These are phyloP conservation scores for Zoanthus sansibaricus DNA, from an alignment of 92 coral and sea anemone genomes.

Conservation along the genomic window DNA sequence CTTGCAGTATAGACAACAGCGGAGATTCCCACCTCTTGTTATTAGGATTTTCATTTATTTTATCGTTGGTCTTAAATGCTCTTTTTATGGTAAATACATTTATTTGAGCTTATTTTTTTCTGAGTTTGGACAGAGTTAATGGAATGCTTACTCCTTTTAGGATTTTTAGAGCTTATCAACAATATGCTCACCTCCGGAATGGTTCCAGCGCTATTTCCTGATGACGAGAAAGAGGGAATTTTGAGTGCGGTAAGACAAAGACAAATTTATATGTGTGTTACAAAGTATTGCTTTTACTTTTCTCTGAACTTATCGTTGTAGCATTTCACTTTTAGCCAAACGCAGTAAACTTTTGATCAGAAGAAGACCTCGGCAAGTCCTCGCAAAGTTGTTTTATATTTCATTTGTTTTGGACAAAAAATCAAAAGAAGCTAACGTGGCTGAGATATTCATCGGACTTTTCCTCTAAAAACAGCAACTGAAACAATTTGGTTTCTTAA, in stretches of 20 bases:
- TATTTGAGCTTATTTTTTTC: too few relatives aligned
- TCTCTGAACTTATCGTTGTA: too few relatives aligned
- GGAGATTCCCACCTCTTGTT: too few relatives aligned
- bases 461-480: not conserved
- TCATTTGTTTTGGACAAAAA: too few relatives aligned
- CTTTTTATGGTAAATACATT: too few relatives aligned
- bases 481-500: not conserved
- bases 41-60: too few relatives aligned
- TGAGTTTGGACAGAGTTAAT: too few relatives aligned
- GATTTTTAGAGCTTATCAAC: constrained; percentile 96
- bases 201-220: constrained; percentile 98
- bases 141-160: constrained; percentile 40
- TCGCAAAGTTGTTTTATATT: not conserved
- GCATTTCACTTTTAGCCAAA: too few relatives aligned
- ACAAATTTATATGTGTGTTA: not conserved
- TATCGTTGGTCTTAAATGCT: too few relatives aligned
- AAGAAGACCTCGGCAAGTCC: not conserved
- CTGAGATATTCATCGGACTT: not conserved
- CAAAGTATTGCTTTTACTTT: too few relatives aligned
- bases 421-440: not conserved
- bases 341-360: not conserved
- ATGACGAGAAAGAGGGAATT: constrained; percentile 96
- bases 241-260: constrained; percentile 78
- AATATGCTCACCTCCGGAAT: constrained; percentile 99
- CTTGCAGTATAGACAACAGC: too few relatives aligned